Conservation (phyloP, 2,113 vertebrate genomes). For the Gobio gobio region DNA sequence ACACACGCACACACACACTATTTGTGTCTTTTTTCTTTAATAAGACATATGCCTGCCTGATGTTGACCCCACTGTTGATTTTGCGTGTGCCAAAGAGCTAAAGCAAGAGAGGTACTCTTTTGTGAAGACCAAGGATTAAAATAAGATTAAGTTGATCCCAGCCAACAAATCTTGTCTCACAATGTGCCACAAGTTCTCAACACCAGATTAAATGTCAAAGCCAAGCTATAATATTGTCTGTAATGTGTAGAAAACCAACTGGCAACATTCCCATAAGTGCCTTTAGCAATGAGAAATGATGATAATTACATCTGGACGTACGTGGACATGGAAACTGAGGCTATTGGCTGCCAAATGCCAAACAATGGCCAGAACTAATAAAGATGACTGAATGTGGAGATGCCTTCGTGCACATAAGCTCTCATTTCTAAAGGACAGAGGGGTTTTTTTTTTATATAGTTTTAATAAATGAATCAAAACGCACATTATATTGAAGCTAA, state of each 20-base stretch:
- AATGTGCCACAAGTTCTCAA: conserved; percentile 32
- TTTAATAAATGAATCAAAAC: conserved; percentile 16
- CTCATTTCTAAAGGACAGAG: not conserved
- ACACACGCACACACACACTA: too few relatives aligned
- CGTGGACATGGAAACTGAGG: conserved; percentile 16
- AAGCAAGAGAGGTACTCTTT: conserved; percentile 8
- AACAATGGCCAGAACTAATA: conserved; percentile 28
- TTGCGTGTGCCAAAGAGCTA: not conserved
- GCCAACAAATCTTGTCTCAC: conserved; percentile 27
- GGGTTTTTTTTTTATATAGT: not conserved
- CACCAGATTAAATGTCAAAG: conserved; percentile 35
- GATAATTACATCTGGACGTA: conserved; percentile 59
- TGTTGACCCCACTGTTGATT: not conserved
- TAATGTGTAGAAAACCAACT: conserved; percentile 41
- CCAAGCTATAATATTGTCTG: conserved; percentile 17
- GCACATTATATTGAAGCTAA: conserved; percentile 29
- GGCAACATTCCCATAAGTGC: conserved; percentile 26
- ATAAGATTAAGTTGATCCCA: conserved; percentile 28
- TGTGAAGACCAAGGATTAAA: conserved; percentile 27
- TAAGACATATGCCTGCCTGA: not conserved
- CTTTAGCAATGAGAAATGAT: conserved; percentile 51
- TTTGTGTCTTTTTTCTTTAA: not conserved
- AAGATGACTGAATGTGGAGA: conserved; percentile 12
- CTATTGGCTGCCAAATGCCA: conserved; percentile 5
- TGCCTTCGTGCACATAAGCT: not conserved